phyloP scores from a whole-genome alignment of 2,113 vertebrate genomes.

The Nibea albiflora region DNA sequence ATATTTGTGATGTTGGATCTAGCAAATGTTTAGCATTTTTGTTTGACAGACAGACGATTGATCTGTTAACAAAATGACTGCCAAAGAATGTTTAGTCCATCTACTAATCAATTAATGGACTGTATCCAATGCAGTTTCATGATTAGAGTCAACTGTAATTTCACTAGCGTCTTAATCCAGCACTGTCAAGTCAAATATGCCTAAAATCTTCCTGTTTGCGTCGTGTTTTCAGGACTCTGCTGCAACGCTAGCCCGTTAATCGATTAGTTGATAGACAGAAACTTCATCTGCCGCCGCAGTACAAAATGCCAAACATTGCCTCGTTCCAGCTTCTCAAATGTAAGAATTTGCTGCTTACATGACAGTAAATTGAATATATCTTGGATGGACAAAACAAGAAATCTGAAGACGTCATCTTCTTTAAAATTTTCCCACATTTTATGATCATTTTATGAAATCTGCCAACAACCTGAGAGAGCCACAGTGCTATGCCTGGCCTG shows the following conservation, averaged over 20 bases:
- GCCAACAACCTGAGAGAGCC: not conserved
- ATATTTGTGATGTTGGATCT: too few relatives aligned
- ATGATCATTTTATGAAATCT: too few relatives aligned
- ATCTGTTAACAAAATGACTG: too few relatives aligned
- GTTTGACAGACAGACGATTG: too few relatives aligned
- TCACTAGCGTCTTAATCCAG: not conserved
- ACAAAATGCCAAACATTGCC: not conserved
- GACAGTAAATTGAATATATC: not conserved
- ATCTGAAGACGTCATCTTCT: not conserved
- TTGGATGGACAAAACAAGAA: not conserved
- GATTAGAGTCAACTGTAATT: not conserved
- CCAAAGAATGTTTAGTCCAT: too few relatives aligned
- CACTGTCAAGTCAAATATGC: not conserved
- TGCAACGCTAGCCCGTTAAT: not conserved
- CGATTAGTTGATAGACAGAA: not conserved
- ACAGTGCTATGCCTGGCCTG: not conserved
- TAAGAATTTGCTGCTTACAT: not conserved
- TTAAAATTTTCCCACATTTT: too few relatives aligned
- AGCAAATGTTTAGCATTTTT: too few relatives aligned
- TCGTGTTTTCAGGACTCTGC: too few relatives aligned
- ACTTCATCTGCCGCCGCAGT: not conserved
- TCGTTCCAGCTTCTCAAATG: not conserved
- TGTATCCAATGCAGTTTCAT: not conserved
- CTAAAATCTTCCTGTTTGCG: not conserved
- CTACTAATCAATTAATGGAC: not conserved